phyloP scores from a whole-genome alignment of 2,113 vertebrate species.

The Menura novaehollandiae region DNA sequence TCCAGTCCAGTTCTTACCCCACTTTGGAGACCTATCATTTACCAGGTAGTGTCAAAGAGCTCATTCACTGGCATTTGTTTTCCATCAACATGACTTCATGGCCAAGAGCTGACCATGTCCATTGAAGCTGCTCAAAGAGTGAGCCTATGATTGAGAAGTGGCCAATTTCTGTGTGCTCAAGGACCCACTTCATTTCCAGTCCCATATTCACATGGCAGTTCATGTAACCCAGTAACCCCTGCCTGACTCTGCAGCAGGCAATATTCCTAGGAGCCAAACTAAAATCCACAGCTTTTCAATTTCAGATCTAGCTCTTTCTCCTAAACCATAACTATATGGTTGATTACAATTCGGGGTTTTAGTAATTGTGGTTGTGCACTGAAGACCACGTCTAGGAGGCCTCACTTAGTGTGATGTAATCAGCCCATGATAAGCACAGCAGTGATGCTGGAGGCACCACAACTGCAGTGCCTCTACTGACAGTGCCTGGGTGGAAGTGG shows the following conservation, averaged over 20 bases:
- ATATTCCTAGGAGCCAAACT: neutral
- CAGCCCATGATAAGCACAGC: neutral
- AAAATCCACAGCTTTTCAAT: neutral
- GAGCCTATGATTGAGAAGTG: neutral
- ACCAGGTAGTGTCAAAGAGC: neutral
- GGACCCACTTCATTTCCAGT: neutral
- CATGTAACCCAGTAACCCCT: neutral
- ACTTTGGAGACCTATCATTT: neutral
- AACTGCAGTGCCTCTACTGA: neutral
- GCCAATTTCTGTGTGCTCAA: neutral
- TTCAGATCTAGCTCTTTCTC: neutral
- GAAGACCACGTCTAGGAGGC: neutral
- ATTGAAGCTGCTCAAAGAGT: neutral
- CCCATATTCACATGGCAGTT: neutral
- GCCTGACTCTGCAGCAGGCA: neutral
- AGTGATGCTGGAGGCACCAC: neutral
- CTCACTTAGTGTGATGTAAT: neutral
- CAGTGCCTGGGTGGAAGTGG: neutral
- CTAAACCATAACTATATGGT: neutral
- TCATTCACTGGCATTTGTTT: neutral
- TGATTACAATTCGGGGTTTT: neutral
- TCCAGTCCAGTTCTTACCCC: neutral
- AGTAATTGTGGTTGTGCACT: neutral
- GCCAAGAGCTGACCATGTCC: neutral
- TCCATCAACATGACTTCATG: neutral